Conservation (phyloP, 2,113 vertebrate genomes). For the Percina caprodes region DNA sequence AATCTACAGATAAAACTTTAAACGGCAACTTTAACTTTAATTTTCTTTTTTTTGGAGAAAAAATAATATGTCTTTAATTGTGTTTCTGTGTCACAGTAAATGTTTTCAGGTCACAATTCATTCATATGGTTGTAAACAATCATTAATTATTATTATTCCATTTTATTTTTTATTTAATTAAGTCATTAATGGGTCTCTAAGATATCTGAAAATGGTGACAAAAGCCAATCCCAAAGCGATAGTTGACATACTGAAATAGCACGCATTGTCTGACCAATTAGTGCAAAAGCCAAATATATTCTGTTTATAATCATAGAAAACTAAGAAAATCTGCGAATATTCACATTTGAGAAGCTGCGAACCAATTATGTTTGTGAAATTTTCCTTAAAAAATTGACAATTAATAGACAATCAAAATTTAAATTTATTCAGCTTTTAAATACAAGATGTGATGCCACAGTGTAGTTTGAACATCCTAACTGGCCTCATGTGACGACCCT, state of each 20-base stretch:
- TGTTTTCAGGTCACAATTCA: neutral
- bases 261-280: neutral
- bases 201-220: neutral
- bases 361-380: neutral
- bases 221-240: neutral
- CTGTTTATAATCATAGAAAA: neutral
- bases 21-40: neutral
- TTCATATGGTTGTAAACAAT: neutral
- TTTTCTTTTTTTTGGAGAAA: too few relatives aligned
- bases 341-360: neutral
- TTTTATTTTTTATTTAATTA: neutral
- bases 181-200: neutral
- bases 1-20: neutral
- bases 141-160: neutral
- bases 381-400: neutral
- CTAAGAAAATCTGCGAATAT: neutral
- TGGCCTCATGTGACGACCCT: constrained; percentile 43
- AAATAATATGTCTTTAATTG: neutral
- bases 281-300: neutral
- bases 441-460: neutral
- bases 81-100: neutral
- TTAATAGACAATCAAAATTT: neutral
- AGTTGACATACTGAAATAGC: neutral
- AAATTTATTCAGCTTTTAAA: neutral
- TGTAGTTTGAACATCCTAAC: neutral